Evolutionary conservation across 2,797 vertebrate genomes (phyloP).

Genomic region (Sphenopsis melanotis): DNA sequence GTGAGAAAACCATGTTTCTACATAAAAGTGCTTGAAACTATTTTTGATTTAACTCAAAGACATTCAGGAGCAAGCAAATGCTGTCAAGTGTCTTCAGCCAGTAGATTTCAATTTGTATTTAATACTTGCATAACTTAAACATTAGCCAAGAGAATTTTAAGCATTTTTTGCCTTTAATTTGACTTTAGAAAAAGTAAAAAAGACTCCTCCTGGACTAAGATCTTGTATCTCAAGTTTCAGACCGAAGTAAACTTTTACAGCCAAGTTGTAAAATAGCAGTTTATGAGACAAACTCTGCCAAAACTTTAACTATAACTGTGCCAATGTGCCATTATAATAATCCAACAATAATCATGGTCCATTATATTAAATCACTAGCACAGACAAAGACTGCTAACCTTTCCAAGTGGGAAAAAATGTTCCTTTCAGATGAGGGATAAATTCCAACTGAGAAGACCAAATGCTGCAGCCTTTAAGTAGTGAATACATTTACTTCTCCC

Average conservation of each 20-base stretch:
- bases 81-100: conserved; percentile 35
- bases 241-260: conserved; percentile 74
- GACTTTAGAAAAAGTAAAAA: conserved; percentile 28
- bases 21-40: conserved; percentile 33
- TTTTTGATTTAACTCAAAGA: conserved; percentile 46
- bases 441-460: conserved; percentile 56
- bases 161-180: conserved; percentile 54
- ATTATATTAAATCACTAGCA: conserved; percentile 63
- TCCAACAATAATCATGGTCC: conserved; percentile 64
- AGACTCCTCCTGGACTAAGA: conserved; percentile 55
- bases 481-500: conserved; percentile 51
- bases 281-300: conserved; percentile 71
- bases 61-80: conserved; percentile 30
- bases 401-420: conserved; percentile 55
- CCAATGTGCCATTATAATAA: conserved; percentile 66
- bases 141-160: conserved; percentile 66
- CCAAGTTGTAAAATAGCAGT: conserved; percentile 71
- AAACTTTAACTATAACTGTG: conserved; percentile 72
- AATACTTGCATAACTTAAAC: conserved; percentile 67
- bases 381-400: conserved; percentile 60
- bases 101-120: conserved; percentile 67
- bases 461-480: conserved; percentile 32
- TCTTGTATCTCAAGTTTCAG: conserved; percentile 73
- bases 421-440: conserved; percentile 33
- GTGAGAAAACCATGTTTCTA: conserved; percentile 14